Evolutionary conservation across 1,140 invertebrate species (phyloP).

Genomic region (Muscidifurax raptorellus): DNA sequence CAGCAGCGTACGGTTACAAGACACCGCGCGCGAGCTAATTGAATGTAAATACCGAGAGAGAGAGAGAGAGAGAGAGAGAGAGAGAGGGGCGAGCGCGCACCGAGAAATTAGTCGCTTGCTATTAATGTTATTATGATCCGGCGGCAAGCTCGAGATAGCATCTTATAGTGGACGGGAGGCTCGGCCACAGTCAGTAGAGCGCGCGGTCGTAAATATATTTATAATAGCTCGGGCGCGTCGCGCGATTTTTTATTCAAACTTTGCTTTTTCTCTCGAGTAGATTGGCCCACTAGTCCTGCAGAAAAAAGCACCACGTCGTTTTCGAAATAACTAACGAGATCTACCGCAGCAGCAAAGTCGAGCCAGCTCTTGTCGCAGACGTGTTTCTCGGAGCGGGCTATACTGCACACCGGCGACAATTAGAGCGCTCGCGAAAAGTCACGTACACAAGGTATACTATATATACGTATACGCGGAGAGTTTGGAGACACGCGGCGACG

Average conservation of each 20-base stretch:
- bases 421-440: neutral
- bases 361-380: no score
- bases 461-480: no score
- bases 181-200: neutral
- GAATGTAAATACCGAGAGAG: conserved; percentile 19
- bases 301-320: no score
- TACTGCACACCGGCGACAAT: neutral
- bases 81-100: neutral
- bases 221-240: neutral
- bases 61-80: no score
- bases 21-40: conserved; percentile 10
- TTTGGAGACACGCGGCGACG: neutral
- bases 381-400: no score
- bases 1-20: neutral
- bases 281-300: no score
- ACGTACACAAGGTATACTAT: neutral
- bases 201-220: neutral
- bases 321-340: no score
- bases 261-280: no score
- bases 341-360: no score
- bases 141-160: conserved; percentile 23
- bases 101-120: conserved; percentile 30
- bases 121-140: conserved; percentile 47
- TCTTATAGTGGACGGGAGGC: neutral
- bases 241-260: no score